These are phyloP conservation scores for Ictidomys tridecemlineatus DNA, from an alignment of 2,113 vertebrate species.

Conservation along the genomic window DNA sequence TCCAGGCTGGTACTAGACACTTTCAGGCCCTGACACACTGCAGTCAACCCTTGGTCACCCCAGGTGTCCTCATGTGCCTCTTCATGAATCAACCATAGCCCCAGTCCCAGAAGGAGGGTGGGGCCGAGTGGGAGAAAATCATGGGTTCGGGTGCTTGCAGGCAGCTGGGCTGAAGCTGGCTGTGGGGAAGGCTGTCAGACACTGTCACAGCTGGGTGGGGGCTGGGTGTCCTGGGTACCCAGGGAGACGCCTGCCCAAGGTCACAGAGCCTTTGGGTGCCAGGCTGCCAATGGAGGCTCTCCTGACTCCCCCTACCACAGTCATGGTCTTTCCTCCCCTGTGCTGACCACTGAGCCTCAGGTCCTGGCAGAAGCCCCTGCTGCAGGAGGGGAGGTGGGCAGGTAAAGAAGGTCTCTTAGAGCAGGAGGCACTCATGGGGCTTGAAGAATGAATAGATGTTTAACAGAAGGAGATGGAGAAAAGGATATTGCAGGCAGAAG, in stretches of 20 bases:
- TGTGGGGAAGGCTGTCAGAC: conserved; percentile 40
- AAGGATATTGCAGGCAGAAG: background rate
- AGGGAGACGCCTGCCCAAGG: conserved; percentile 60
- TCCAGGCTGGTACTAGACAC: background rate
- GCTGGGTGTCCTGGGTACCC: conserved; percentile 50
- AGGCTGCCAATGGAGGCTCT: background rate
- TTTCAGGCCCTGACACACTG: background rate
- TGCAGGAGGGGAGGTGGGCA: background rate
- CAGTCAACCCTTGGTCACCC: background rate
- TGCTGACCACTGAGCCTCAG: background rate
- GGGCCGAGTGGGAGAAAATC: conserved; percentile 51
- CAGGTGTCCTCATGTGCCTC: background rate
- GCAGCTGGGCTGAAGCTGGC: conserved; percentile 65
- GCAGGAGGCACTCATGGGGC: background rate
- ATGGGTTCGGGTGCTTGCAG: conserved; percentile 43
- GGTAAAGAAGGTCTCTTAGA: background rate
- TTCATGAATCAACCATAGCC: background rate
- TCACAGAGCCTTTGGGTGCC: conserved; percentile 27
- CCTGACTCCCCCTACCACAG: background rate
- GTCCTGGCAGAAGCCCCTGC: background rate
- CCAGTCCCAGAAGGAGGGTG: conserved; percentile 20
- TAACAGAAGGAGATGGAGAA: background rate
- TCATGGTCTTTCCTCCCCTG: background rate
- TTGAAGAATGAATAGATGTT: background rate
- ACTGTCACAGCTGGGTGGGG: conserved; percentile 71